phyloP scores from a whole-genome alignment of 2,888 invertebrate genomes.

The Stenotaenia linearis region DNA sequence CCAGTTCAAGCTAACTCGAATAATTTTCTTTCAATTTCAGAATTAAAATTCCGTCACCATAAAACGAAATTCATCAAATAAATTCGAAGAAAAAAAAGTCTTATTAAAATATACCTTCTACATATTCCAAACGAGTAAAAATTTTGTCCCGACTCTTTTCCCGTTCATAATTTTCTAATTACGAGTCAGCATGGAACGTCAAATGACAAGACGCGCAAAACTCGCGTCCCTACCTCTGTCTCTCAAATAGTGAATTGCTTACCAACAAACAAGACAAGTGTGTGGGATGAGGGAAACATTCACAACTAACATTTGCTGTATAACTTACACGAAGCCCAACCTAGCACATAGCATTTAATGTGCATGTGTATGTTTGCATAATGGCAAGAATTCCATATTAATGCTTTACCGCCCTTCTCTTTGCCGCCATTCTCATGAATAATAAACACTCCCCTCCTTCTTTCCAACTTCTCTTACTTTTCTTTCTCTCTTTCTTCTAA shows the following conservation, averaged over 20 bases:
- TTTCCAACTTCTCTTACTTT: not conserved
- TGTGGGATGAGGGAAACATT: constrained; percentile 24
- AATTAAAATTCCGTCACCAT: not conserved
- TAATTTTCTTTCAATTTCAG: not conserved
- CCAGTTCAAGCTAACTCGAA: not conserved
- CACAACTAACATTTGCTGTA: constrained; percentile 5
- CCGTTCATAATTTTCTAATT: constrained; percentile 31
- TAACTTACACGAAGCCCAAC: not conserved
- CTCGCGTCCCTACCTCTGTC: not conserved
- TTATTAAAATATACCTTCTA: not conserved
- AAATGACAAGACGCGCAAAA: constrained; percentile 20
- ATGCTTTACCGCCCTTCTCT: constrained; percentile 27
- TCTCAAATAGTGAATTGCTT: not conserved
- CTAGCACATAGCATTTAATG: constrained; percentile 22
- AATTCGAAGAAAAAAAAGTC: not conserved
- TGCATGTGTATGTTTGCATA: constrained; percentile 32
- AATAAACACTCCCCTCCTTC: constrained; percentile 23
- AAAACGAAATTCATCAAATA: not conserved
- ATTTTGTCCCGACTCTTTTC: constrained; percentile 21
- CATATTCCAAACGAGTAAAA: not conserved
- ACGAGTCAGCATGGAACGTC: constrained; percentile 28
- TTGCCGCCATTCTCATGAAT: constrained; percentile 30
- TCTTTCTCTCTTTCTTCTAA: not conserved
- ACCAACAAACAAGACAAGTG: not conserved
- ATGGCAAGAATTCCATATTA: constrained; percentile 32